Conservation (phyloP, 2,888 invertebrate genomes). For the Isoperla grammatica region DNA sequence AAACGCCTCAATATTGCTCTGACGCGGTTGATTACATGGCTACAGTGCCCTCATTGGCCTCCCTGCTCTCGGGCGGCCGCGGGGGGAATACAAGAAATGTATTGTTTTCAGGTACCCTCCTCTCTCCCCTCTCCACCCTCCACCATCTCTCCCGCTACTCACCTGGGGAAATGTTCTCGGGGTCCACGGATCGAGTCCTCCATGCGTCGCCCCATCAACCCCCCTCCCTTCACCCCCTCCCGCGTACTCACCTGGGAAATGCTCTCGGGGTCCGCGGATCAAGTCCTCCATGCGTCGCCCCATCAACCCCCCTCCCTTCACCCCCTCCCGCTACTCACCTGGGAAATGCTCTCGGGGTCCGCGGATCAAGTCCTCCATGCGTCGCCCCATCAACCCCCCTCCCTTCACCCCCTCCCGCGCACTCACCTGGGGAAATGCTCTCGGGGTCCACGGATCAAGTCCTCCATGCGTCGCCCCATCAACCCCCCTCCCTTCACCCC, state of each 20-base stretch:
- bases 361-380: slow-evolving; percentile 63
- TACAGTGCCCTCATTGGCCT: too few relatives aligned
- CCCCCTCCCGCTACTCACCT: slow-evolving; percentile 51
- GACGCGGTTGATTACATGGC: too few relatives aligned
- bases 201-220: slow-evolving; percentile 76
- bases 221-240: slow-evolving; percentile 58
- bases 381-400: slow-evolving; percentile 83
- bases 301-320: slow-evolving; percentile 89
- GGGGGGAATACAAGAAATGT: too few relatives aligned
- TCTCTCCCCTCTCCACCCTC: too few relatives aligned
- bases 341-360: slow-evolving; percentile 72
- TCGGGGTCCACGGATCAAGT: slow-evolving; percentile 61
- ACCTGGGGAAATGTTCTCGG: slow-evolving; percentile 76
- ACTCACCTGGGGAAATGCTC: slow-evolving; percentile 74
- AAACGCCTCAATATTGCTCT: too few relatives aligned
- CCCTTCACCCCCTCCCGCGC: too few relatives aligned
- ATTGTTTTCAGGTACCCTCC: too few relatives aligned
- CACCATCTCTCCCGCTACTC: too few relatives aligned
- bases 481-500: slow-evolving; percentile 85
- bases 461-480: slow-evolving; percentile 72
- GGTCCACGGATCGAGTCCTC: slow-evolving; percentile 65
- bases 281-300: slow-evolving; percentile 65
- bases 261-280: slow-evolving; percentile 66
- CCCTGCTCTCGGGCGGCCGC: too few relatives aligned
- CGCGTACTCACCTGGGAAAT: slow-evolving; percentile 62